Percentiles rank a stretch among this genome's conserved stretches.
Evolutionary conservation across 2,888 invertebrate genomes (phyloP).

Genomic region (Boloria selene): DNA sequence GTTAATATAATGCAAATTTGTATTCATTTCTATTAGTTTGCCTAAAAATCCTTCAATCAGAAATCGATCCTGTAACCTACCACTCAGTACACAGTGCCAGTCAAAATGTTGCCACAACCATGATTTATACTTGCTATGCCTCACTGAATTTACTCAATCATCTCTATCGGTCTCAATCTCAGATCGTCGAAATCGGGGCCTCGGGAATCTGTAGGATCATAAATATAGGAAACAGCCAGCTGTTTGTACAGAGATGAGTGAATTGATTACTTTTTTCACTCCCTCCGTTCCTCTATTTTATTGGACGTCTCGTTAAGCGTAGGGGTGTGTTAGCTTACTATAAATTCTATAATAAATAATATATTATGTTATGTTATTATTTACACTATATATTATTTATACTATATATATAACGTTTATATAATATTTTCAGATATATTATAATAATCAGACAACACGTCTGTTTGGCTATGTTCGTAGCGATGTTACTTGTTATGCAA

Average conservation of each 20-base stretch:
- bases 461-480: no score
- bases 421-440: no score
- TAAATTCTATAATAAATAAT: background rate
- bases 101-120: background rate
- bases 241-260: slow-evolving; percentile 50
- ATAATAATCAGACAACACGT: no score
- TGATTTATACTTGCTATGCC: background rate
- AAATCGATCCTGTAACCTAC: no score
- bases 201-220: slow-evolving; percentile 33
- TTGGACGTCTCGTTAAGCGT: slow-evolving; percentile 48
- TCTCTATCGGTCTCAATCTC: slow-evolving; percentile 25
- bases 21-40: no score
- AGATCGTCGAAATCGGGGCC: slow-evolving; percentile 18
- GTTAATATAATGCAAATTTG: no score
- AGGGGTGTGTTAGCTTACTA: slow-evolving; percentile 43
- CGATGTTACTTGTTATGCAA: no score
- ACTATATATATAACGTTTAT: background rate
- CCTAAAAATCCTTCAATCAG: no score
- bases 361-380: no score
- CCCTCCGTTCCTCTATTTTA: slow-evolving; percentile 49
- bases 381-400: background rate
- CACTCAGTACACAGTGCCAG: no score
- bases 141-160: slow-evolving; percentile 7
- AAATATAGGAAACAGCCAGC: slow-evolving; percentile 46
- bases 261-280: slow-evolving; percentile 53